Evolutionary conservation across 2,113 vertebrate genomes (phyloP), one percentile per base, ranked within the genome.

Genomic region (Promerops cafer): DNA sequence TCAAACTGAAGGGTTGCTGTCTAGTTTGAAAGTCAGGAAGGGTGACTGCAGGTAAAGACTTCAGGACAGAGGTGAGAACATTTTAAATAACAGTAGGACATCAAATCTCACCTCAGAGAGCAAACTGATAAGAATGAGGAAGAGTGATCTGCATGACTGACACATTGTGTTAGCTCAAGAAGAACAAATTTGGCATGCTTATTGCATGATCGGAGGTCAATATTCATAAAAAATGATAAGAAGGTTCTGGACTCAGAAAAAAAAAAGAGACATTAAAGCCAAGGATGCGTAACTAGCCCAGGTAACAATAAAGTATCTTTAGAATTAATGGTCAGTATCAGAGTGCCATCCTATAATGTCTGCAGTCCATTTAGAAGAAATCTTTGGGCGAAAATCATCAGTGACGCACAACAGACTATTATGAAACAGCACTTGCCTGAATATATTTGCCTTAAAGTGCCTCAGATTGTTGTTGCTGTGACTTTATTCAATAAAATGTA

Each of bases 191-290:
- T 39, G 78, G 52, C 74, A 30, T 77, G 57, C 90, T 97, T 96
- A 76, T 86, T 92, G 69, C 66, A 75, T 30, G 87, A 93, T 5
- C 97, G 76, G 96, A 96, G 92, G 95, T 96, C 95, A 93, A 75
- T 95, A 83, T 39, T 26, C 60, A 90, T 94, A 76, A 94, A 97
- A 94, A 96, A 71, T 45, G 13, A 94, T 78, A 35, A 90, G 81
- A 96, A 95, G 47, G 23, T 44, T 96, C 42, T 54, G 44, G 79
- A 70, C 24, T 80, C 71, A 75, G 40, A 66, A 94, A 91, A 81
- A 33, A 78, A 57, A 49, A 89, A 70, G 60, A 61, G 44, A 68
- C 83, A 74, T 94, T 93, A 97, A 98, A 86, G 72, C 64, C 53
- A 93, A 95, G 22, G 27, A 93, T 71, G 69, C 56, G 26, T 88